phyloP scores from a whole-genome alignment of 2,888 invertebrate species.

The Pegoplata infirma region DNA sequence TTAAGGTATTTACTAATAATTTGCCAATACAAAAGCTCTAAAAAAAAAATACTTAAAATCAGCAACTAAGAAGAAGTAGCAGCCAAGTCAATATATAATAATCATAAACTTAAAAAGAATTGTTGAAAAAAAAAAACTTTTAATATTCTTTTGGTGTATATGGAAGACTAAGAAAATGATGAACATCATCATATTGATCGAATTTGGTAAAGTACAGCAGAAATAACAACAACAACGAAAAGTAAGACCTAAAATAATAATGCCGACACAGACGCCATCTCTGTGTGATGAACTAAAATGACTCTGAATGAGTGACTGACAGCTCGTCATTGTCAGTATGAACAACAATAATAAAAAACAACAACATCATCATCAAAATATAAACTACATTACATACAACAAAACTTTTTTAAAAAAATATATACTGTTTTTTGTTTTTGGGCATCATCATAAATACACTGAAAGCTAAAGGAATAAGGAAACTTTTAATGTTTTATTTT shows the following conservation, averaged over 20 bases:
- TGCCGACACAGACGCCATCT: conserved; percentile 61
- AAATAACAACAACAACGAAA: not conserved
- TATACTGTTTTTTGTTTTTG: not conserved
- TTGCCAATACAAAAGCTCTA: conserved; percentile 70
- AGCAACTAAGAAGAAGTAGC: conserved; percentile 42
- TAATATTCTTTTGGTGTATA: too few relatives aligned
- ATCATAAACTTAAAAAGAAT: not conserved
- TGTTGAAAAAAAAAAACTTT: not conserved
- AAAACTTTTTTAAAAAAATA: conserved; percentile 3
- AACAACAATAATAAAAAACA: conserved; percentile 66
- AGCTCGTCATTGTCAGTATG: conserved; percentile 66
- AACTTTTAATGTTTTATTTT: not conserved
- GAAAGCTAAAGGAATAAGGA: not conserved
- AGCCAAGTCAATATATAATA: conserved; percentile 37
- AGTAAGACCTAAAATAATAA: conserved; percentile 42
- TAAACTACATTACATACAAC: conserved; percentile 17
- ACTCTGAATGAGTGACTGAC: conserved; percentile 63
- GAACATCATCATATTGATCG: conserved; percentile 27
- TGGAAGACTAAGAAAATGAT: not conserved
- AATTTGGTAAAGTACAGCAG: conserved; percentile 22
- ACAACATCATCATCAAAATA: conserved; percentile 47
- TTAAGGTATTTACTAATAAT: conserved; percentile 65
- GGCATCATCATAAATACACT: conserved; percentile 24
- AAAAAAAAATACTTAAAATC: conserved; percentile 60
- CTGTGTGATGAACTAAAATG: conserved; percentile 65